Evolutionary conservation across 2,113 vertebrate genomes (phyloP).

Genomic region (Callopanchax toddi): DNA sequence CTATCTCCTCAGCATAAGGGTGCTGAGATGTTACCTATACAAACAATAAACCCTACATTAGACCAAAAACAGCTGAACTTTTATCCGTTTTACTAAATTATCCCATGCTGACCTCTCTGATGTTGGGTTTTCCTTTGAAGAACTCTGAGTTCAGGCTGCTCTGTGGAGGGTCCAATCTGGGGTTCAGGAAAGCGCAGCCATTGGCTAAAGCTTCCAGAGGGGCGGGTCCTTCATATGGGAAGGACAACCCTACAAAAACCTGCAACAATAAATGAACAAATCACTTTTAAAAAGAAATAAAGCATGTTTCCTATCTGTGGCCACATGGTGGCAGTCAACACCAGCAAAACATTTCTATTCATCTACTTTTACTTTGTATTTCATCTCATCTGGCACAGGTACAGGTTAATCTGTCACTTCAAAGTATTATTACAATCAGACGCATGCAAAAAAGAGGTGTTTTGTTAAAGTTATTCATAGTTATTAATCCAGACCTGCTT

Average conservation of each 20-base stretch:
- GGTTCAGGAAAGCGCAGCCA: slow-evolving; percentile 90
- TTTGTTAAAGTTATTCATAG: too few relatives aligned
- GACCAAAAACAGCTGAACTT: too few relatives aligned
- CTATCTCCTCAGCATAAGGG: slow-evolving; percentile 91
- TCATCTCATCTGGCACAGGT: too few relatives aligned
- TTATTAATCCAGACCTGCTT: too few relatives aligned
- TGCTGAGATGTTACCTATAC: slow-evolving; percentile 90
- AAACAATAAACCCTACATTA: not conserved
- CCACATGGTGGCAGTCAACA: slow-evolving; percentile 45
- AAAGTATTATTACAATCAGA: too few relatives aligned
- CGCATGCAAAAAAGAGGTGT: too few relatives aligned
- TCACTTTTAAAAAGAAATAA: not conserved
- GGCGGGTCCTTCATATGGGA: slow-evolving; percentile 90
- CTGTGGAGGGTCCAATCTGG: slow-evolving; percentile 87
- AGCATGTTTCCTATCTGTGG: slow-evolving; percentile 26
- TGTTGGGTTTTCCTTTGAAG: slow-evolving; percentile 91
- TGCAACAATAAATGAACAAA: not conserved
- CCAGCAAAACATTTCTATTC: slow-evolving; percentile 4
- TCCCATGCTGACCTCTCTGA: slow-evolving; percentile 86
- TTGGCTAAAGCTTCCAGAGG: slow-evolving; percentile 92
- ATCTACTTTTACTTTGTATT: too few relatives aligned
- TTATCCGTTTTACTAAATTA: too few relatives aligned
- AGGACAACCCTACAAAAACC: slow-evolving; percentile 87
- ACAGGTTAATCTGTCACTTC: too few relatives aligned
- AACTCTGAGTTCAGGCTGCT: slow-evolving; percentile 92